Evolutionary conservation across 1,140 invertebrate genomes (phyloP), one percentile per base, ranked within the genome.

Genomic region (Drosophila willistoni): DNA sequence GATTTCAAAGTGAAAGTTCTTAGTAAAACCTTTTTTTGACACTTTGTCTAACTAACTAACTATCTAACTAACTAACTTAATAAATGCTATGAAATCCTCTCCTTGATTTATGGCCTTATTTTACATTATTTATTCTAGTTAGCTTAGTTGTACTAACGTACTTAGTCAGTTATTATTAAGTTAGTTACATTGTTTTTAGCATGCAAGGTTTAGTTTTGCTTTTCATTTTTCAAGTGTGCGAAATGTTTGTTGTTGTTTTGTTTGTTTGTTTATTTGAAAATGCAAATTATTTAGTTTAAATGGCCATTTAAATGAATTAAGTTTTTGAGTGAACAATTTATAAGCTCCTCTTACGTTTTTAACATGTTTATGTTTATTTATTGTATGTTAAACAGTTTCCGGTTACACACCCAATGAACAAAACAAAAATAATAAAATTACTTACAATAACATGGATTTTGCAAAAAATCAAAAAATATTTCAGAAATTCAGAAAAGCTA

Each of bases 331-430:
- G 60, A 66, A 55, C 59, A 74, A 70, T 68, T 75, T 67, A 74
- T 74, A 51, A 42, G 67, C 17, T 41, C 54, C 17, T 47, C 44
- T 60, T 29, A 29, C 29, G 29, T 36, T 56, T 29, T 69, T 65
- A 55, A 39, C 57, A 72, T 77, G 17, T 51, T 51, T 22, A 51
- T 12, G 44, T 59, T 65, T 69, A 72, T 72, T 57, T 33, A 34
- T 63, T 69, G 59, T 64, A 72, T 83, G 68, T 51, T 59, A 79
- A 83, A 69, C 42, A 51, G 64, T 83, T 83, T 82, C 80, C 80
- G 79, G 68, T 68, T 42, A 22, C 17, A 42, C 60, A 39, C 54
- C 9, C 42, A 64, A 68, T 57, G n/a, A 57, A 29, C 29, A 29
- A 29, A 29, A 6, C 29, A 6, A 29, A 29, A 29, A 29, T 0